Percentiles rank a stretch among this genome's conserved stretches.
These are phyloP conservation scores for Liopterus haemorrhoidalis DNA, from an alignment of 2,888 invertebrate genomes.

Conservation along the genomic window DNA sequence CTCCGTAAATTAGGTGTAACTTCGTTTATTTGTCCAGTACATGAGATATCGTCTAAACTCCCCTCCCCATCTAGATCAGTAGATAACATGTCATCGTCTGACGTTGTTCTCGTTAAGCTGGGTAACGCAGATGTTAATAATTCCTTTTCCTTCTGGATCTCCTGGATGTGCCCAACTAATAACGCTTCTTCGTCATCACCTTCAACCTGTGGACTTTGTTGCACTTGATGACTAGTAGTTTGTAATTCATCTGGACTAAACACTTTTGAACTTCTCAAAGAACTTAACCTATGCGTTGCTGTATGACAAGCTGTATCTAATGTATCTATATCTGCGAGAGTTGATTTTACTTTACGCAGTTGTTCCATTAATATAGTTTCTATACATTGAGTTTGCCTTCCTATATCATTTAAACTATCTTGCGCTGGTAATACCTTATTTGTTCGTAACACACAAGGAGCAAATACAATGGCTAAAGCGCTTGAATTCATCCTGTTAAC, in stretches of 20 bases:
- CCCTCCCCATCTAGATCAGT: constrained; percentile 70
- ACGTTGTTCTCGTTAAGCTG: constrained; percentile 73
- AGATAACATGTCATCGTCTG: constrained; percentile 79
- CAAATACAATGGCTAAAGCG: constrained; percentile 89
- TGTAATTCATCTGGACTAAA: constrained; percentile 56
- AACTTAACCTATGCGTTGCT: constrained; percentile 72
- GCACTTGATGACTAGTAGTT: constrained; percentile 39
- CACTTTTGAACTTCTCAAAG: constrained; percentile 68
- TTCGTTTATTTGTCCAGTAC: constrained; percentile 37
- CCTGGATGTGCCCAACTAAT: constrained; percentile 71
- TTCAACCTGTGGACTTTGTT: constrained; percentile 38
- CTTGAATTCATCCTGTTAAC: constrained; percentile 89
- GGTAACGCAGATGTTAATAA: constrained; percentile 73
- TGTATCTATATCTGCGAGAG: constrained; percentile 83
- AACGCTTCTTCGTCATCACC: constrained; percentile 69
- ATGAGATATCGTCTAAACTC: constrained; percentile 57
- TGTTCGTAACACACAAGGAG: constrained; percentile 86
- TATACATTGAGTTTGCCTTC: constrained; percentile 82
- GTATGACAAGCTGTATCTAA: constrained; percentile 81
- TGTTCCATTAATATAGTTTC: constrained; percentile 87
- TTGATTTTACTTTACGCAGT: constrained; percentile 73
- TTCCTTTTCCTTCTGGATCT: constrained; percentile 76
- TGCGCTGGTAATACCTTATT: constrained; percentile 84
- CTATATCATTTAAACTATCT: constrained; percentile 84
- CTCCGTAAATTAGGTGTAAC: constrained; percentile 31